These are phyloP conservation scores for Lamprotornis superbus DNA, from an alignment of 2,113 vertebrate species.

Conservation along the genomic window DNA sequence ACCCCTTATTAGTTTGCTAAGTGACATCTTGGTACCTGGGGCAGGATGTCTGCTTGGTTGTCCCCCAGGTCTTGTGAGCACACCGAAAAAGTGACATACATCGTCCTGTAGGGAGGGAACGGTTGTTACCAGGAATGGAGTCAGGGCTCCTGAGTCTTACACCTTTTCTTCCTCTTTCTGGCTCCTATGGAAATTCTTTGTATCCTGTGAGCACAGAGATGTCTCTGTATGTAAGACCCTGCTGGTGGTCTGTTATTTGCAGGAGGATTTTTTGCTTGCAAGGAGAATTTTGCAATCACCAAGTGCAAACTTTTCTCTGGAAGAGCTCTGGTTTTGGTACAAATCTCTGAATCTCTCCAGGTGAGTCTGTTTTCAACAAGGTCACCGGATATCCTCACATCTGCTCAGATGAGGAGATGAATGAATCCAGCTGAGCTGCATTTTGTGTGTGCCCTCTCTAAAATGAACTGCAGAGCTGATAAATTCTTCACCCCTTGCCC, in stretches of 20 bases:
- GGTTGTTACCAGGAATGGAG: background rate
- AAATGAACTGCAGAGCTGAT: slow-evolving; percentile 1
- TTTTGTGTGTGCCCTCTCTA: slow-evolving; percentile 21
- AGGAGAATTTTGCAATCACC: background rate
- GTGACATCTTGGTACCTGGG: background rate
- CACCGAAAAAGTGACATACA: background rate
- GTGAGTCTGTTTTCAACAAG: slow-evolving; percentile 48
- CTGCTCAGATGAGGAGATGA: slow-evolving; percentile 14
- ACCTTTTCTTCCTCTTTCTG: background rate
- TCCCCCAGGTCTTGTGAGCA: background rate
- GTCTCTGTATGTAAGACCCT: background rate
- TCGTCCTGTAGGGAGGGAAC: background rate
- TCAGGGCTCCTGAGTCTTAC: background rate
- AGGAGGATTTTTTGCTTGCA: background rate
- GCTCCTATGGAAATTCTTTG: background rate
- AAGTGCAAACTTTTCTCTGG: background rate
- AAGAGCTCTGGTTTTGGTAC: background rate
- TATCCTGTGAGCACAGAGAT: background rate
- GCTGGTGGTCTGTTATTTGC: background rate
- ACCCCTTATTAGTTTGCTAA: background rate
- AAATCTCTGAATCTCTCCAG: background rate
- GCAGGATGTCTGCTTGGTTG: background rate
- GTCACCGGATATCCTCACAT: slow-evolving; percentile 16
- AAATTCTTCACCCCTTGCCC: background rate
- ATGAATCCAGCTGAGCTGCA: slow-evolving; percentile 19